Base-by-base conservation (phyloP, 1,140 invertebrate genomes). In the Drosophila auraria region DNA sequence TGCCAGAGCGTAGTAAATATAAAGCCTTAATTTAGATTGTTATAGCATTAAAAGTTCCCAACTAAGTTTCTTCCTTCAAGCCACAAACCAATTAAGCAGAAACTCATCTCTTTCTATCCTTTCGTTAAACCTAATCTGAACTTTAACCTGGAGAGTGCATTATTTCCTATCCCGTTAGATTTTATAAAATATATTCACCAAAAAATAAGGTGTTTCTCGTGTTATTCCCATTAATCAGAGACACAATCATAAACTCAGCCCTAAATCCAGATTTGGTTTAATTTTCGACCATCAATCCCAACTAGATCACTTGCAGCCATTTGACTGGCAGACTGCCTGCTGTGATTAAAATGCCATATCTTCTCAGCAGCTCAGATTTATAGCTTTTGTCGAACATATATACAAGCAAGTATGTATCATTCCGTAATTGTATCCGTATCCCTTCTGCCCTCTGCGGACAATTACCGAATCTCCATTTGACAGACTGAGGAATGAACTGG, bases 401-500 rank as follows among this genome's bases (percentile, higher is more conserved):
- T 7, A 11, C 5, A 6, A 6, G 5, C 5, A 6, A 30, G 20
- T 25, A 57, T 57, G 36, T 56, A 68, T 68, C 63, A 71, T 56
- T 47, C 40, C 25, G 36, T 66, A 71, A 71, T 71, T 71, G 62
- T 45, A 70, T 45, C 23, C 20, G 9, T 17, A 38, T 40, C 12
- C 17, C 11, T 4, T 17, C n/a, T 14, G 14, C 20, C 62, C 38
- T 36, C 25, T 15, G 17, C 36, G 20, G 70, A 60, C 70, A 73
- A 73, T 73, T 73, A 72, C 45, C 33, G 70, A 72, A 72, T 71
- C 70, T 73, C 66, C 38, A 44, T 71, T 73, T 73, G 69, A 72
- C 65, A 72, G 53, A 72, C 66, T 60, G 70, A 72, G 42, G 70
- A 69, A 73, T 73, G 70, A 72, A 72, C 68, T 38, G 25, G 42